Base-by-base conservation (phyloP, 2,888 invertebrate species). In the Drosophila siamana region DNA sequence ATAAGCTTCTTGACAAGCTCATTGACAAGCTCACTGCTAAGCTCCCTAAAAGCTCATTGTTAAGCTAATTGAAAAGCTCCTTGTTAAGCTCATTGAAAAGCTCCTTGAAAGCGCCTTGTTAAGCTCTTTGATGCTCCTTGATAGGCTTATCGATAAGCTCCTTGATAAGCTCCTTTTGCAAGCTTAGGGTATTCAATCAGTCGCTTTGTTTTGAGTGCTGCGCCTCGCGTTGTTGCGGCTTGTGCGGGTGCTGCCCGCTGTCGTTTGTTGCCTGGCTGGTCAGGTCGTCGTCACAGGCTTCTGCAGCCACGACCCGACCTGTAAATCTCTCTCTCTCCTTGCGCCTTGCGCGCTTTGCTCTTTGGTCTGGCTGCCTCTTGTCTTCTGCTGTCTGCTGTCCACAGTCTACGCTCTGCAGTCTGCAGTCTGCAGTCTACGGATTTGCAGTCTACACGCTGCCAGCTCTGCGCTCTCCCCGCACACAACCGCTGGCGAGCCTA, bases 231-330 rank as follows among this genome's bases (percentile, higher is more conserved):
- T 56, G 62, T 19, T 65, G 43, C 48, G 15, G 24, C 16, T 33
- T 63, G 56, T 75, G 72, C 75, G 67, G 70, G 66, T 82, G 80
- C 74, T 50, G 50, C 22, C 22, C n/a, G 16, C 8, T 44, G 47
- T 33, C 36, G 44, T 11, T 43, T 43, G 56, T 61, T 73, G 70
- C 51, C 59, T 66, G 70, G 51, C 59, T 66, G 70, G 69, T 68
- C 84, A 78, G 81, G 70, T 78, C 83, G 80, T 22, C 66, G 22
- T 56, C 62, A 11, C 52, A 50, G 56, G 30, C 66, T 66, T 41
- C 70, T 54, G 52, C 56, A 57, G 48, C 41, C 56, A 66, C 74
- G 70, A 70, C 63, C 70, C 66, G 43, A 65, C 46, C 47, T 55
- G 55, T 33, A 33, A 33, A 33, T 33, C 51, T 26, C 50, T 60